These are phyloP conservation scores for Chaenocephalus aceratus DNA, from an alignment of 2,113 vertebrate species.

Conservation along the genomic window DNA sequence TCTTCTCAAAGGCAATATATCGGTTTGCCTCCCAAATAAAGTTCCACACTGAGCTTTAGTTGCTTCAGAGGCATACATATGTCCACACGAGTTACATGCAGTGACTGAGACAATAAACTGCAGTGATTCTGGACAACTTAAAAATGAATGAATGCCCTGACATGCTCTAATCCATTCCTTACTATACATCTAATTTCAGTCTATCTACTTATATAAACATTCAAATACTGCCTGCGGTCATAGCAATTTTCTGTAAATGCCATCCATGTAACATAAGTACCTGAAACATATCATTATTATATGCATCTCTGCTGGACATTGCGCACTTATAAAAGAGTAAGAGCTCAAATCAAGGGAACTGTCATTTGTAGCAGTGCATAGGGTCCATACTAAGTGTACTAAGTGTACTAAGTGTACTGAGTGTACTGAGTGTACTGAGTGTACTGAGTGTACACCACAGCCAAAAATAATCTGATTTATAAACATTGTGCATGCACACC, in stretches of 20 bases:
- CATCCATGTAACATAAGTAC: not conserved
- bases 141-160: not conserved
- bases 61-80: not conserved
- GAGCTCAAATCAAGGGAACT: not conserved
- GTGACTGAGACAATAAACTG: slow-evolving; percentile 13
- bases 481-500: too few relatives aligned
- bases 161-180: not conserved
- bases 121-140: slow-evolving; percentile 4
- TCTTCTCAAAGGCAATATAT: slow-evolving; percentile 20
- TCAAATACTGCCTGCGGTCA: not conserved
- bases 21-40: slow-evolving; percentile 36
- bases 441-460: too few relatives aligned
- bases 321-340: not conserved
- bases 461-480: too few relatives aligned
- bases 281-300: not conserved
- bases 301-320: not conserved
- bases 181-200: not conserved
- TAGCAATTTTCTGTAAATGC: not conserved
- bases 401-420: too few relatives aligned
- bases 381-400: too few relatives aligned
- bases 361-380: not conserved
- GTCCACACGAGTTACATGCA: slow-evolving; percentile 17
- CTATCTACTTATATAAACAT: not conserved
- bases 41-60: slow-evolving; percentile 10
- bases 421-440: too few relatives aligned